A percentile compares a stretch with the other conserved stretches of the same genome.
These are phyloP conservation scores for Syngnathus scovelli DNA, from an alignment of 2,113 vertebrate genomes.

Conservation along the genomic window DNA sequence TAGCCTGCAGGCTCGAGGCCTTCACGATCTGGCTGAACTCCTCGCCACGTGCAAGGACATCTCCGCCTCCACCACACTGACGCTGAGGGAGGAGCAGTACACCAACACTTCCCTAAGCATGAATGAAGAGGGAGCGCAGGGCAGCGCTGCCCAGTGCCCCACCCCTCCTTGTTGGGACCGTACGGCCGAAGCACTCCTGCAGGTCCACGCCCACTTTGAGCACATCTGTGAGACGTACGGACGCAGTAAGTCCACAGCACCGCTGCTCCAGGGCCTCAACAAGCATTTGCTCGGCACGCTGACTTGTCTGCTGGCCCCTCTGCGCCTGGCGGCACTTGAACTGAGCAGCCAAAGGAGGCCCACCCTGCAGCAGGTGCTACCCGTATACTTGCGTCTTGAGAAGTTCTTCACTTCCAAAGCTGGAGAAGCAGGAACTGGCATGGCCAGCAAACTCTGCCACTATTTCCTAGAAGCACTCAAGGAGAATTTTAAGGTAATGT, in stretches of 20 bases:
- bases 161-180: slow-evolving; percentile 95
- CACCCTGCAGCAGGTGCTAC: slow-evolving; percentile 92
- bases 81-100: slow-evolving; percentile 76
- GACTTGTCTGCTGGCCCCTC: slow-evolving; percentile 83
- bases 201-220: slow-evolving; percentile 92
- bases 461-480: slow-evolving; percentile 96
- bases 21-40: slow-evolving; percentile 91
- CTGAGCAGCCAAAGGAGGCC: slow-evolving; percentile 89
- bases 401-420: slow-evolving; percentile 99
- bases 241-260: slow-evolving; percentile 87
- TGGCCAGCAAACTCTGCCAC: slow-evolving; percentile 95
- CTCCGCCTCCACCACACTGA: slow-evolving; percentile 79
- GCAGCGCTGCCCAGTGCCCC: slow-evolving; percentile 60
- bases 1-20: slow-evolving; percentile 91
- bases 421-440: slow-evolving; percentile 84
- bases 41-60: slow-evolving; percentile 88
- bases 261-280: slow-evolving; percentile 93
- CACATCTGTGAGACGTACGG: slow-evolving; percentile 95
- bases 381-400: slow-evolving; percentile 92
- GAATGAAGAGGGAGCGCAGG: slow-evolving; percentile 59
- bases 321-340: slow-evolving; percentile 89
- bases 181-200: slow-evolving; percentile 86
- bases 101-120: slow-evolving; percentile 61
- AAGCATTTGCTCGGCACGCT: slow-evolving; percentile 92
- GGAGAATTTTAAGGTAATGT: slow-evolving; percentile 87